Conservation (phyloP, 2,797 vertebrate species). For the Sparidentex hasta region DNA sequence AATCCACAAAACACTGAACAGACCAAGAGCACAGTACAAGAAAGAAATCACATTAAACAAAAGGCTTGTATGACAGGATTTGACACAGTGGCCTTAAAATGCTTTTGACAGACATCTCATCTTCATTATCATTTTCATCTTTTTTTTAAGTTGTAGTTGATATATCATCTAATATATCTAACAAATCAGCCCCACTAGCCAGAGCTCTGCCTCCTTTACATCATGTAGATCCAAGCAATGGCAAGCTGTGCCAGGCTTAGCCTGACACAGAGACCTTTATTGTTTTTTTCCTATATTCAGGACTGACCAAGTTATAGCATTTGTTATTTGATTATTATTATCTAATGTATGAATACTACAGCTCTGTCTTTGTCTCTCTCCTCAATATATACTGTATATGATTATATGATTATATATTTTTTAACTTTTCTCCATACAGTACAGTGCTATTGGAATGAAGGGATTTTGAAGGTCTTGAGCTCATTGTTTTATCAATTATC, state of each 20-base stretch:
- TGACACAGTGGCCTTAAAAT: background rate
- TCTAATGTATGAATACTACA: background rate
- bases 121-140: background rate
- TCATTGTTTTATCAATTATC: background rate
- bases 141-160: no score
- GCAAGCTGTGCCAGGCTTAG: conserved; percentile 13
- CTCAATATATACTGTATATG: background rate
- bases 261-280: conserved; percentile 4
- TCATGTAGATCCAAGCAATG: background rate
- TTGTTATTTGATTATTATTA: background rate
- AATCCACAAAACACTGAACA: conserved; percentile 59
- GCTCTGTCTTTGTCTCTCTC: background rate
- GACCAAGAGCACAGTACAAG: conserved; percentile 23
- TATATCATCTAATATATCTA: background rate
- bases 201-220: background rate
- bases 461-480: background rate
- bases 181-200: background rate
- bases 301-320: background rate
- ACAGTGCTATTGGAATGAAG: background rate
- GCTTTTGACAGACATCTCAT: background rate
- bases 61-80: background rate
- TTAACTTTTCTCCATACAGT: background rate
- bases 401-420: no score
- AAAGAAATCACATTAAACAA: conserved; percentile 15
- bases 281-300: background rate